Base-by-base conservation (phyloP, 2,113 vertebrate genomes). In the Lonchura striata region DNA sequence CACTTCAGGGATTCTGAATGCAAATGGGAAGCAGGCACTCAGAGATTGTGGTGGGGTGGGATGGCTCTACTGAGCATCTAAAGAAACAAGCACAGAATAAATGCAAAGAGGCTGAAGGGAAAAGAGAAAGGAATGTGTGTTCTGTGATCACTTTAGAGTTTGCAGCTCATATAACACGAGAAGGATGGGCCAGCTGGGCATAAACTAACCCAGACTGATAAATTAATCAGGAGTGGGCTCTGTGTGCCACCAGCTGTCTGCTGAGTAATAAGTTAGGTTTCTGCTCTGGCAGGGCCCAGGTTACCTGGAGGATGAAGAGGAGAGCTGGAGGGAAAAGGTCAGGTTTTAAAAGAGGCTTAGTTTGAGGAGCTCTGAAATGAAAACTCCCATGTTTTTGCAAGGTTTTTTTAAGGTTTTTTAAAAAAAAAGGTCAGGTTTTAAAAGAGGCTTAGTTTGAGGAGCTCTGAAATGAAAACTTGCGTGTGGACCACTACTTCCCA, bases 161-260 rank as follows among this genome's bases (percentile, higher is more conserved):
- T 70, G 78, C 39, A 68, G 46, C 50, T 89, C 31, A 2, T 76
- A 2, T 69, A 61, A 17, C 49, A 35, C 57, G 33, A 35, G 37
- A 46, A 82, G 81, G 75, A 33, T 94, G 82, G 70, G 57, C 85
- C 92, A 92, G 81, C 81, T 75, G 70, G 35, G 71, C 4, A 4
- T 70, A 44, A 78, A 78, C 60, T 54, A 54, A 37, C 68, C 80
- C 85, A 37, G 74, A 15, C 21, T 70, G 84, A 82, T 87, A n/a
- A 92, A 92, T 87, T 56, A 68, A 87, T 76, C 65, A 82, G 89
- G 66, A 72, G 31, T 69, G 74, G 64, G n/a, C 59, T 86, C 69
- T 46, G 42, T 82, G 89, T 96, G 91, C 91, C 70, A 87, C 80
- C 82, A 89, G 86, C 70, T 94, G 57, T 65, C 89, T 70, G 79